These are phyloP conservation scores for Parambassis ranga DNA, from an alignment of 2,797 vertebrate genomes.

Conservation along the genomic window DNA sequence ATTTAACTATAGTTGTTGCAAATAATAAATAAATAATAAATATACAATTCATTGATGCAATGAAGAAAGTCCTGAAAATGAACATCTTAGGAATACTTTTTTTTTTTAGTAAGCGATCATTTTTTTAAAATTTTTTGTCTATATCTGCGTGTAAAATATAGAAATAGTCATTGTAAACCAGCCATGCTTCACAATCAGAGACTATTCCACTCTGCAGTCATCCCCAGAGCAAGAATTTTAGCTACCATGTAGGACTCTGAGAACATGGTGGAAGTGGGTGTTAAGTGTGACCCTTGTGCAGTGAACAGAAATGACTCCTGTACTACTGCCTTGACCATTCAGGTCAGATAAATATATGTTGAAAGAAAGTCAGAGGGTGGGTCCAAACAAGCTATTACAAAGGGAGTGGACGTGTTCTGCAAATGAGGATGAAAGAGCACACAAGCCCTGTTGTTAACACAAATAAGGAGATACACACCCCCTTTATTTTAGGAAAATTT, in stretches of 20 bases:
- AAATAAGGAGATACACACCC: slow-evolving; percentile 24
- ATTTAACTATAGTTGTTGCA: no score
- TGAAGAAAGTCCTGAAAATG: no score
- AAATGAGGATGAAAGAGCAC: slow-evolving; percentile 44
- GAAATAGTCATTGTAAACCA: no score
- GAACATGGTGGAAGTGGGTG: slow-evolving; percentile 21
- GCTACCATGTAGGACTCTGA: slow-evolving; percentile 13
- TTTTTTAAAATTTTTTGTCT: no score
- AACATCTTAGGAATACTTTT: no score
- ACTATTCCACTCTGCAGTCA: no score
- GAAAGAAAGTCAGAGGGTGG: slow-evolving; percentile 15
- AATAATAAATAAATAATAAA: no score
- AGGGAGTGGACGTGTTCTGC: slow-evolving; percentile 9
- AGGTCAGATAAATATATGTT: slow-evolving; percentile 14
- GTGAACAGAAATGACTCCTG: slow-evolving; percentile 23
- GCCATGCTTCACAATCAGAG: no score
- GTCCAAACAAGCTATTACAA: slow-evolving; percentile 43
- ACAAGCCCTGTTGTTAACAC: slow-evolving; percentile 23
- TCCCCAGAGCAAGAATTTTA: no score
- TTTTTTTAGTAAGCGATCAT: no score
- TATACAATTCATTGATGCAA: no score
- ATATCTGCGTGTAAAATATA: no score
- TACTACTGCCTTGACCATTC: not conserved
- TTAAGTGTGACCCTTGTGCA: slow-evolving; percentile 5
- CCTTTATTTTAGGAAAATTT: slow-evolving; percentile 32